Conservation (phyloP, 2,113 vertebrate species). For the Natator depressus region DNA sequence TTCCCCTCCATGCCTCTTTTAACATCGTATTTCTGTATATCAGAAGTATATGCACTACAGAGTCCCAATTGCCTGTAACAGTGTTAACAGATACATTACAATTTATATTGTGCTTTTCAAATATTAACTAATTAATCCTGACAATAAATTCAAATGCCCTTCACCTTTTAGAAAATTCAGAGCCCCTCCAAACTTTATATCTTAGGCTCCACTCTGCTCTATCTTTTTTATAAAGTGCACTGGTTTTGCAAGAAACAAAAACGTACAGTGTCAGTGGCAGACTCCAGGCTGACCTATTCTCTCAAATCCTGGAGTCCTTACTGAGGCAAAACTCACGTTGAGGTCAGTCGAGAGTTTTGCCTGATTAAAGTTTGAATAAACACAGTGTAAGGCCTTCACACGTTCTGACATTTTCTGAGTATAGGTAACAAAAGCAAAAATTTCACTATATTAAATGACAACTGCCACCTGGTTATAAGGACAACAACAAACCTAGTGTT, state of each 20-base stretch:
- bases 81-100: background rate
- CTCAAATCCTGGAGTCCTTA: background rate
- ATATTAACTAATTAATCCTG: background rate
- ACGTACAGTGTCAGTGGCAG: background rate
- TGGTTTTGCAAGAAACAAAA: background rate
- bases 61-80: background rate
- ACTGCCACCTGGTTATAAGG: rapidly evolving
- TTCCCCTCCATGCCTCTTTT: too few relatives aligned
- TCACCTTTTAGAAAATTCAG: background rate
- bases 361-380: background rate
- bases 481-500: rapidly evolving
- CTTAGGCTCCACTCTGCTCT: background rate
- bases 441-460: background rate
- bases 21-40: too few relatives aligned
- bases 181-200: background rate
- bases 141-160: background rate
- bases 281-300: background rate
- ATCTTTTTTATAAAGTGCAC: background rate
- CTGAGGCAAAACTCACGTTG: background rate
- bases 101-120: background rate
- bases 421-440: background rate
- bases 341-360: background rate
- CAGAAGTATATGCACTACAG: background rate
- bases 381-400: background rate
- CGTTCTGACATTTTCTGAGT: background rate